Conservation (phyloP, 2,888 invertebrate species). For the Erannis defoliaria region DNA sequence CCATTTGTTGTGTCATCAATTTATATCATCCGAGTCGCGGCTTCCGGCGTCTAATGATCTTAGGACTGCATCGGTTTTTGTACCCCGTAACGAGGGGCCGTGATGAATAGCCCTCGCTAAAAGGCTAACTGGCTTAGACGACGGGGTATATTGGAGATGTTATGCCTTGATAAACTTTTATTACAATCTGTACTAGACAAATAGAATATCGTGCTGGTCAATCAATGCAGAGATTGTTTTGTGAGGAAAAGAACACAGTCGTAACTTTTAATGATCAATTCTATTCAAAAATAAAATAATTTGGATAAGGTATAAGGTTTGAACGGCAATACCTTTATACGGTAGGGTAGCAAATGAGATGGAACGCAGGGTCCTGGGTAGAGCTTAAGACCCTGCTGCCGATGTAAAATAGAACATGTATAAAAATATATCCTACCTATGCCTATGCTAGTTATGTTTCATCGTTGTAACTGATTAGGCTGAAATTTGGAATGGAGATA, state of each 20-base stretch:
- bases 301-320: too few species aligned
- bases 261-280: too few species aligned
- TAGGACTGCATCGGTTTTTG: constrained; percentile 40
- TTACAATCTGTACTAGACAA: constrained; percentile 2
- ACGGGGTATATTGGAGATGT: constrained; percentile 14
- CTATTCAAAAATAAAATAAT: too few species aligned
- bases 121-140: constrained; percentile 27
- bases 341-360: too few species aligned
- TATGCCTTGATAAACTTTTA: constrained; percentile 17
- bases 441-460: too few species aligned
- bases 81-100: constrained; percentile 40
- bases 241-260: background rate
- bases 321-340: too few species aligned
- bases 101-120: constrained; percentile 41
- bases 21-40: constrained; percentile 30
- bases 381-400: too few species aligned
- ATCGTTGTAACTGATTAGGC: too few species aligned
- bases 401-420: too few species aligned
- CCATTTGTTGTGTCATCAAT: constrained; percentile 31
- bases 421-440: too few species aligned
- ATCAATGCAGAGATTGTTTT: background rate
- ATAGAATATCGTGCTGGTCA: background rate
- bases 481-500: too few species aligned
- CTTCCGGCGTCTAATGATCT: constrained; percentile 46
- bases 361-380: too few species aligned